Percentiles rank a stretch among this genome's conserved stretches.
Evolutionary conservation across 2,797 vertebrate species (phyloP).

Genomic region (Danio kyathit): DNA sequence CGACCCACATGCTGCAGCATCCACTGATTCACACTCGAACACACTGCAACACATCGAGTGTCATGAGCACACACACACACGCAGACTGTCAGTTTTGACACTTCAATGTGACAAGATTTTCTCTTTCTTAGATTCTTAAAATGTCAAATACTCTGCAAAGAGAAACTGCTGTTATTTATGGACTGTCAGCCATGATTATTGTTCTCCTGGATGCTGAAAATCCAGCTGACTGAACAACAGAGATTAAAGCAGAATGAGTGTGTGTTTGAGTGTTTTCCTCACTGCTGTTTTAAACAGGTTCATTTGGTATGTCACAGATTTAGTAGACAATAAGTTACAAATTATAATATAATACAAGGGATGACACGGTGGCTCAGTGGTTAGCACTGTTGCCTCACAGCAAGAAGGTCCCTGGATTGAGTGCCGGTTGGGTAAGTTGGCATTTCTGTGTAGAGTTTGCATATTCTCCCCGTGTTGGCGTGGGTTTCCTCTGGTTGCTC

Average conservation of each 20-base stretch:
- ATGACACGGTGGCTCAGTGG: too few relatives aligned
- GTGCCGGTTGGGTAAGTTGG: too few relatives aligned
- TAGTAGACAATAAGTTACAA: too few relatives aligned
- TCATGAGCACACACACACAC: neutral
- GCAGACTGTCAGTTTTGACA: neutral
- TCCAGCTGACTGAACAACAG: neutral
- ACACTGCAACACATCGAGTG: slow-evolving; percentile 9
- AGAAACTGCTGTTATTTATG: neutral
- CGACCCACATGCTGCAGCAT: slow-evolving; percentile 19
- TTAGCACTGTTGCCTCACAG: too few relatives aligned
- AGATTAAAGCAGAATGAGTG: neutral
- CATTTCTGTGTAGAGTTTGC: too few relatives aligned
- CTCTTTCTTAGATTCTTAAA: neutral
- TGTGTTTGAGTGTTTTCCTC: neutral
- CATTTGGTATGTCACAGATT: too few relatives aligned
- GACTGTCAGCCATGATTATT: neutral
- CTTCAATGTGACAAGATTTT: too few relatives aligned
- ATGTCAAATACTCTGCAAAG: too few relatives aligned
- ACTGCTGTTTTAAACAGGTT: neutral
- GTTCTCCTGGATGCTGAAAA: neutral
- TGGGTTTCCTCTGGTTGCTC: too few relatives aligned
- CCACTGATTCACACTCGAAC: neutral
- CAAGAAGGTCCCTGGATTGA: too few relatives aligned
- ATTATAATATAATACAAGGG: too few relatives aligned
- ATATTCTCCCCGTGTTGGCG: too few relatives aligned